Base-by-base conservation (phyloP, 2,113 vertebrate species). In the Neodon shergylaensis region DNA sequence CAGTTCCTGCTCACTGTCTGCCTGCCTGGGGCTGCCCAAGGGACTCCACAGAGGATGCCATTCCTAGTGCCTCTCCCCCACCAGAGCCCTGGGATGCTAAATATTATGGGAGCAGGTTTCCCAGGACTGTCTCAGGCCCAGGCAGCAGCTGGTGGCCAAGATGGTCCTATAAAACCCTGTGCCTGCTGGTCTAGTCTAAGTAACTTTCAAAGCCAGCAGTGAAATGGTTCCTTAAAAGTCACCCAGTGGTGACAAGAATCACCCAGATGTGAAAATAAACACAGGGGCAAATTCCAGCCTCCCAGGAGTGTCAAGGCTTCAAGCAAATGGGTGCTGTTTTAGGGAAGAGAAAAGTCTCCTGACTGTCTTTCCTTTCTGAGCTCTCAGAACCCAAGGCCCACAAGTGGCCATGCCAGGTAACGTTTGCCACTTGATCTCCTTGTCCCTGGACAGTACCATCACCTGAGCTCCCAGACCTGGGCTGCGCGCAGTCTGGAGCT, bases 261-360 rank as follows among this genome's bases (percentile, higher is more conserved):
- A 92, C 88, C 82, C 39, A 97, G 97, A 97, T 86, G 92, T 88
- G 92, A 98, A 97, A 97, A 97, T 58, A 96, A 97, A 78, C 76
- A 92, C 91, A 92, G 93, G 94, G 97, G 97, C 85, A 88, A 94
- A 96, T 96, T 96, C 97, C 95, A 95, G 89, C 65, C 31, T 76
- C 86, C 24, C 42, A 61, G 88, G 6, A 2, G 11, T 89, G 88
- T 94, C 82, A 47, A 52, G 83, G 63, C 95, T 84, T 78, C 31
- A 90, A 88, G 94, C 78, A 96, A 94, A 95, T 17, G 87, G n/a
- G 24, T 1, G 89, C 76, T 94, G 68, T 81, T 94, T 91, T 82
- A 88, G 91, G 93, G 95, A 87, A 77, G 61, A 76, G 89, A 74
- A 42, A 68, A 70, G 44, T 70, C 84, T 91, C 39, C 65, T n/a